A percentile compares a stretch with the other conserved stretches of the same genome.
Conservation (phyloP, 2,888 invertebrate genomes). For the Chirona hameri region DNA sequence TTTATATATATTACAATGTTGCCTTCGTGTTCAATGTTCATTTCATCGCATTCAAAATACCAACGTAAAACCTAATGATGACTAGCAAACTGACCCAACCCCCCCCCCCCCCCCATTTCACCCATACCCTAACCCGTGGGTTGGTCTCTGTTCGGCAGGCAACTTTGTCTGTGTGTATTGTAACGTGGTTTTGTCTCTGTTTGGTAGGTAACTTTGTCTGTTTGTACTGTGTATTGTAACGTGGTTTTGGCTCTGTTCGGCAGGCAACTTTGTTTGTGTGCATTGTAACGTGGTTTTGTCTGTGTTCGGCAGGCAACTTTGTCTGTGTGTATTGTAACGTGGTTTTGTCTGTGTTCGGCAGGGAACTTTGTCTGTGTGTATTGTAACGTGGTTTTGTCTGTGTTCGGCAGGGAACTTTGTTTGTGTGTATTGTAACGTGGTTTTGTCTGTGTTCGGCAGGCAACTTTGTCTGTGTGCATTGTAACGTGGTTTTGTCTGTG, state of each 20-base stretch:
- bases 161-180: background rate
- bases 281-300: background rate
- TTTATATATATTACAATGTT: too few species aligned
- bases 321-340: constrained; percentile 83
- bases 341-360: constrained; percentile 25
- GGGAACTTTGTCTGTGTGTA: background rate
- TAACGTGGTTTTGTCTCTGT: background rate
- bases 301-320: constrained; percentile 60
- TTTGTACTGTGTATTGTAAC: constrained; percentile 76
- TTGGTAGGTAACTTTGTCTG: constrained; percentile 76
- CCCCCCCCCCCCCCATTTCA: too few species aligned
- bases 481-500: background rate
- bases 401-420: constrained; percentile 66
- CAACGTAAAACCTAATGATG: too few species aligned
- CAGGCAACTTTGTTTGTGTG: background rate
- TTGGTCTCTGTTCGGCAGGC: constrained; percentile 27
- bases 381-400: background rate
- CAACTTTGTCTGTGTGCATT: background rate
- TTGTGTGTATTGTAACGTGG: constrained; percentile 76
- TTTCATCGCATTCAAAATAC: too few species aligned
- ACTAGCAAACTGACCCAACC: too few species aligned
- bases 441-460: constrained; percentile 27
- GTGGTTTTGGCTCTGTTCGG: constrained; percentile 22
- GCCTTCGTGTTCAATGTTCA: too few species aligned
- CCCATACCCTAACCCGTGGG: too few species aligned